These are phyloP conservation scores for Semicossyphus pulcher DNA, from an alignment of 2,113 vertebrate genomes.

Conservation along the genomic window DNA sequence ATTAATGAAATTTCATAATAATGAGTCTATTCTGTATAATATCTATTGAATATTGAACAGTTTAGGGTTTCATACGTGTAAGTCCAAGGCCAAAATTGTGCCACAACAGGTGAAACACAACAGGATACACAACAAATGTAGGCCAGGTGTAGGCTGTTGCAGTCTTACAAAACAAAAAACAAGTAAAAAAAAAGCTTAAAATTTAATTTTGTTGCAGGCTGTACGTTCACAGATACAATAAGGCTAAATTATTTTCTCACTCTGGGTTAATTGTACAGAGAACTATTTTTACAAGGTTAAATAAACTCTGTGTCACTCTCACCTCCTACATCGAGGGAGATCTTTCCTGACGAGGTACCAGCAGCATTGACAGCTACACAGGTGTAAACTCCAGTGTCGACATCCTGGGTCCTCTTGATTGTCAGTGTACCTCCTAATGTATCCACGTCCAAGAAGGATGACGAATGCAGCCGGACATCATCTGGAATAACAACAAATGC, in stretches of 20 bases:
- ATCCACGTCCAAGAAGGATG: slow-evolving; percentile 85
- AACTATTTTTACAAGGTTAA: not conserved
- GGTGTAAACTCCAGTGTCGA: slow-evolving; percentile 92
- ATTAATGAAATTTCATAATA: no score
- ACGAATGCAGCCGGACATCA: slow-evolving; percentile 87
- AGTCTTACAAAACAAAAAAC: no score
- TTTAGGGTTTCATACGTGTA: no score
- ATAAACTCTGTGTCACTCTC: slow-evolving; percentile 62
- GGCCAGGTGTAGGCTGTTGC: no score
- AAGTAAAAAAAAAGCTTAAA: no score
- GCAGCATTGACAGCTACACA: slow-evolving; percentile 91
- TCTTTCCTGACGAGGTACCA: slow-evolving; percentile 88
- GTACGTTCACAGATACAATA: no score
- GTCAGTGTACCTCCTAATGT: slow-evolving; percentile 84
- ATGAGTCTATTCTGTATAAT: no score
- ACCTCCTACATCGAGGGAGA: slow-evolving; percentile 95
- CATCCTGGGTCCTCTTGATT: slow-evolving; percentile 88
- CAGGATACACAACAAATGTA: no score
- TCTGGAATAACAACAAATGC: slow-evolving; percentile 75
- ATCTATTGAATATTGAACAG: no score
- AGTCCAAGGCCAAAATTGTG: no score
- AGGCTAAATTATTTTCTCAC: not conserved
- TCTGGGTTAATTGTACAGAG: not conserved
- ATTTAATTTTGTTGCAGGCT: no score
- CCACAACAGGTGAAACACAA: no score